These are phyloP conservation scores for Corythaeola cristata DNA, from an alignment of 2,113 vertebrate species.

Conservation along the genomic window DNA sequence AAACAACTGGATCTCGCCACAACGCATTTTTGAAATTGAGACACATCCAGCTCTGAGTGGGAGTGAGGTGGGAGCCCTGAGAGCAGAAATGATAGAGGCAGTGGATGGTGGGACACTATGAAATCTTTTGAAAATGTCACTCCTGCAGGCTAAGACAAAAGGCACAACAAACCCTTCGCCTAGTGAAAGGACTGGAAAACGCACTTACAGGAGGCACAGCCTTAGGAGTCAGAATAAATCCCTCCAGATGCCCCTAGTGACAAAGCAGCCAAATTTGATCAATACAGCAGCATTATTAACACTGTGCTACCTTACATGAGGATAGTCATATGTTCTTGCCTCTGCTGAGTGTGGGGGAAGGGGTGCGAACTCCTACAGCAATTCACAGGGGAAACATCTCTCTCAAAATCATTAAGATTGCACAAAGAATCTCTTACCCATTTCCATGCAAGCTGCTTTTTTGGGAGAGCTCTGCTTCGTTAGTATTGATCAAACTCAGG, in stretches of 20 bases:
- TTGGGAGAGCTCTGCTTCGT: not conserved
- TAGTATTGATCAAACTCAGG: not conserved
- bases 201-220: not conserved
- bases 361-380: constrained; percentile 21
- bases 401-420: constrained; percentile 44
- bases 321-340: constrained; percentile 32
- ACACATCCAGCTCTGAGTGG: not conserved
- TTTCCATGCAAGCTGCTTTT: constrained; percentile 24
- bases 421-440: constrained; percentile 11
- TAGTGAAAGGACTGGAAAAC: constrained; percentile 32
- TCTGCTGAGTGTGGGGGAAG: constrained; percentile 30
- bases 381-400: constrained; percentile 33
- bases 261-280: constrained; percentile 60
- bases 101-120: constrained; percentile 3
- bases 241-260: constrained; percentile 17
- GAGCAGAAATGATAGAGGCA: not conserved
- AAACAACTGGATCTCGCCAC: not conserved
- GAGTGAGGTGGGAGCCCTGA: constrained; percentile 7
- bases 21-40: not conserved
- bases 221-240: constrained; percentile 35
- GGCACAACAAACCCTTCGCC: not conserved
- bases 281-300: constrained; percentile 72
- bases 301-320: constrained; percentile 45
- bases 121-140: not conserved
- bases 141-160: constrained; percentile 38